Evolutionary conservation across 2,797 vertebrate species (phyloP), one percentile per base, ranked within the genome.

Genomic region (Aldrovandia affinis): DNA sequence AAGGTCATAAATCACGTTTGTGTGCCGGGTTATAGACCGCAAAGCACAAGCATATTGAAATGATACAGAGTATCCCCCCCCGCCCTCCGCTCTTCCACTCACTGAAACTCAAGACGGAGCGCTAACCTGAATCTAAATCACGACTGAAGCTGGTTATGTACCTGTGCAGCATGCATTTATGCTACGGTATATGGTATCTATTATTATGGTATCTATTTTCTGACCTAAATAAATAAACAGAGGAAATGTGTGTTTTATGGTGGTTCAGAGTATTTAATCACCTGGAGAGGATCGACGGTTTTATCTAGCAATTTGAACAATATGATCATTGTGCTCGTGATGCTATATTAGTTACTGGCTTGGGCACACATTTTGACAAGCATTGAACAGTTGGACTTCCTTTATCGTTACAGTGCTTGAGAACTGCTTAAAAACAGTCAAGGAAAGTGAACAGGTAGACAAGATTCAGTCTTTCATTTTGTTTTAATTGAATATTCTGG

Each of bases 1-100:
- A 94, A 94, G 93, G 93, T 94, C 94, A 93, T 96, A 95, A 95
- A 95, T 96, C 95, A 95, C 92, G 94, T 95, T 95, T 95, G 93
- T 85, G 91, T 91, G 91, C 90, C 84, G 89, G 86, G 92, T 91
- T 94, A 92, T 86, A 91, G 90, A 92, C 93, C 80, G 88, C 89
- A 89, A 91, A 91, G 93, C 92, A 89, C 84, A 91, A 90, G 89
- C 94, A 89, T 93, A 92, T 93, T 93, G 94, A 95, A 95, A 94
- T 90, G 90, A 95, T 94, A 93, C 92, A 88, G 68, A 92, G 93
- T 92, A 93, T 92, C 93, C 93, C 93, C 14, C 92, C 88, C 91
- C 92, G 91, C 86, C 91, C 89, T 83, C 44, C 86, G 85, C 87
- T 52, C 83, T 87, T 83, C 82, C 86, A 81, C 85, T 9, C 88